These are phyloP conservation scores for Cyprinodon tularosa DNA, from an alignment of 2,113 vertebrate genomes.

Conservation along the genomic window DNA sequence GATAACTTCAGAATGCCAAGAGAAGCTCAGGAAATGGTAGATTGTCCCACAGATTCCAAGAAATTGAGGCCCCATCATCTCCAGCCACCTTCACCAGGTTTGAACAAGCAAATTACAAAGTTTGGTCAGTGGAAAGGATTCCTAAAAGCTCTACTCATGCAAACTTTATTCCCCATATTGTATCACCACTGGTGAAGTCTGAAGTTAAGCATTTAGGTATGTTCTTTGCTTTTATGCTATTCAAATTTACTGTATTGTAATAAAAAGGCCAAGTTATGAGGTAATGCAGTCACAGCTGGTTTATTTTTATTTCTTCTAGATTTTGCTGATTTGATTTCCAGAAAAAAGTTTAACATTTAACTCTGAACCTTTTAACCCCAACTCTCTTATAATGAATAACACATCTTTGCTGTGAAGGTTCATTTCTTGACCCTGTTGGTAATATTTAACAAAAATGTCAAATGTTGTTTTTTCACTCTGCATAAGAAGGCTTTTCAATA, in stretches of 20 bases:
- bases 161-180: conserved; percentile 16
- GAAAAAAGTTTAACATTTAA: neutral
- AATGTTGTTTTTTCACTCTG: conserved; percentile 4
- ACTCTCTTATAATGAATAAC: conserved; percentile 25
- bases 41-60: neutral
- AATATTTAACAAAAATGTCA: conserved; percentile 1
- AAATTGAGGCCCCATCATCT: neutral
- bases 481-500: conserved; percentile 33
- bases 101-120: neutral
- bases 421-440: neutral
- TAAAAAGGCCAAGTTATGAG: neutral
- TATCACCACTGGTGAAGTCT: conserved; percentile 13
- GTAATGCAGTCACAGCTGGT: neutral
- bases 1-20: conserved; percentile 38
- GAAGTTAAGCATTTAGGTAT: conserved; percentile 34
- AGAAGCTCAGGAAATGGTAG: neutral
- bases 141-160: conserved; percentile 34
- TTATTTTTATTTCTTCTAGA: neutral
- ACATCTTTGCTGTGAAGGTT: conserved; percentile 6
- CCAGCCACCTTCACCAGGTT: neutral
- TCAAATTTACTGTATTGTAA: neutral
- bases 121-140: neutral
- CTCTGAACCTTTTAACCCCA: neutral
- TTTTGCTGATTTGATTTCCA: neutral
- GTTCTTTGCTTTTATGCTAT: conserved; percentile 11